Evolutionary conservation across 1,140 invertebrate species (phyloP).

Genomic region (Pseudomyrmex flavicornis): DNA sequence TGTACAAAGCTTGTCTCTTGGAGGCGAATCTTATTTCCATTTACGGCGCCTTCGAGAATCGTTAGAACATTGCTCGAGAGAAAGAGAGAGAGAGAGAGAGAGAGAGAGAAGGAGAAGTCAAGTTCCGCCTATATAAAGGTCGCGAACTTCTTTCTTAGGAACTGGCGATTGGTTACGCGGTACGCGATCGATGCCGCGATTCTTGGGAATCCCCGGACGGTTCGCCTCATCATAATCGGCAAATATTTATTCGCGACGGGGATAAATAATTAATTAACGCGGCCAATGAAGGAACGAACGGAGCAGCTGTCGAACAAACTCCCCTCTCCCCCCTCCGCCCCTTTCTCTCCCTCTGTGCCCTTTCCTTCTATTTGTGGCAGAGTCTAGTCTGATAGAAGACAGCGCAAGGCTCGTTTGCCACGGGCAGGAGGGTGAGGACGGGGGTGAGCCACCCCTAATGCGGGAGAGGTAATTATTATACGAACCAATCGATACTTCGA

Average conservation of each 20-base stretch:
- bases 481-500: slow-evolving; percentile 83
- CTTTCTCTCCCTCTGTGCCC: slow-evolving; percentile 1
- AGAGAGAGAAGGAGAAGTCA: neutral
- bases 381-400: slow-evolving; percentile 72
- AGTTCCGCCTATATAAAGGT: slow-evolving; percentile 43
- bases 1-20: too few relatives aligned
- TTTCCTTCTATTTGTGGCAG: slow-evolving; percentile 46
- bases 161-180: slow-evolving; percentile 58
- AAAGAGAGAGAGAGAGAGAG: too few relatives aligned
- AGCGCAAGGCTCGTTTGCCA: slow-evolving; percentile 64
- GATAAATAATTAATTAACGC: slow-evolving; percentile 74
- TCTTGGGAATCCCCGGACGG: slow-evolving; percentile 47
- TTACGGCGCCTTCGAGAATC: slow-evolving; percentile 29
- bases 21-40: slow-evolving; percentile 28
- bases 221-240: slow-evolving; percentile 45
- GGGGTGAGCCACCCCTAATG: slow-evolving; percentile 80
- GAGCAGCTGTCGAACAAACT: slow-evolving; percentile 59
- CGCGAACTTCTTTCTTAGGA: slow-evolving; percentile 58
- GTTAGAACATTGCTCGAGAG: slow-evolving; percentile 29
- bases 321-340: slow-evolving; percentile 12
- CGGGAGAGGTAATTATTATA: slow-evolving; percentile 82
- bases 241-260: slow-evolving; percentile 69
- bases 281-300: slow-evolving; percentile 62
- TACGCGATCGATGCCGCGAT: slow-evolving; percentile 57
- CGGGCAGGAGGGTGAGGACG: slow-evolving; percentile 19